phyloP scores from a whole-genome alignment of 2,113 vertebrate genomes.

The Ifrita kowaldi region DNA sequence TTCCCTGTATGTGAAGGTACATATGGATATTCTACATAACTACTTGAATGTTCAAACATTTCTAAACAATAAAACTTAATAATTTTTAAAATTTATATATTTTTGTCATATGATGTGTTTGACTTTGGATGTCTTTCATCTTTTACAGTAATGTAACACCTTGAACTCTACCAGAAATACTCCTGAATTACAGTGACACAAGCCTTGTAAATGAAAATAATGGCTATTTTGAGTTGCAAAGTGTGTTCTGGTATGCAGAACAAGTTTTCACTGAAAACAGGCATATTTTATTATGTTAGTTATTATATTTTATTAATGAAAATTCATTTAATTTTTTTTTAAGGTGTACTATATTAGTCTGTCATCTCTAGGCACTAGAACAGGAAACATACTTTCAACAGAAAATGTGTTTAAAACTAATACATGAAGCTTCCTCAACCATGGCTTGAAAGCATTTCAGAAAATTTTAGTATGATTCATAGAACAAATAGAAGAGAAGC shows the following conservation, averaged over 20 bases:
- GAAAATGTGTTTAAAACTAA: background rate
- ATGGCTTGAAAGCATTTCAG: background rate
- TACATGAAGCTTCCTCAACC: background rate
- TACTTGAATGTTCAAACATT: background rate
- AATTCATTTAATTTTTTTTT: background rate
- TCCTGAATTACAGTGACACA: background rate
- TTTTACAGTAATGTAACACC: background rate
- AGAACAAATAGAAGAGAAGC: background rate
- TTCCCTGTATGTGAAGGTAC: background rate
- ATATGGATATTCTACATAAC: background rate
- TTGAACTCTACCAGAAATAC: background rate
- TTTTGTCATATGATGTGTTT: background rate
- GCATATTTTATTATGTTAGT: background rate
- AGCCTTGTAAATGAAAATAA: background rate
- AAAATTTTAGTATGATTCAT: background rate
- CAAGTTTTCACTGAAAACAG: background rate
- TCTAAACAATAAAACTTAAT: background rate
- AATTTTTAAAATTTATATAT: background rate
- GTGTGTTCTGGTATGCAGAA: background rate
- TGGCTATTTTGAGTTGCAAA: background rate
- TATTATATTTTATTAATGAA: background rate
- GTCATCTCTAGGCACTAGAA: background rate
- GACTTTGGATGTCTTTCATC: background rate
- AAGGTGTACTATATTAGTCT: background rate
- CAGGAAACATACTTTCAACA: background rate